These are phyloP conservation scores for Gastrophryne carolinensis DNA, from an alignment of 2,797 vertebrate genomes.

Conservation along the genomic window DNA sequence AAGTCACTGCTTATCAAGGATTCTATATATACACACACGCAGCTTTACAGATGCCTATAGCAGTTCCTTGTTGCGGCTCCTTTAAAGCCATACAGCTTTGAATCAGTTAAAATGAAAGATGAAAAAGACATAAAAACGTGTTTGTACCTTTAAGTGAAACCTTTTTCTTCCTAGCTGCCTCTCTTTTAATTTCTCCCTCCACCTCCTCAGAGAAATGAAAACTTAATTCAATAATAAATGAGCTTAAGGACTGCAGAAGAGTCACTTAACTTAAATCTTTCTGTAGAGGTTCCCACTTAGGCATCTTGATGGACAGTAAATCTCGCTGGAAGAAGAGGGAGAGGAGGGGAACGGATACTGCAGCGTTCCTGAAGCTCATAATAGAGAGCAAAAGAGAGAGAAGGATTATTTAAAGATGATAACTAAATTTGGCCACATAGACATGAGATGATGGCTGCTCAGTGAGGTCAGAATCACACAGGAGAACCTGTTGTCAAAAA, in stretches of 20 bases:
- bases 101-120: background rate
- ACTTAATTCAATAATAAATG: slow-evolving; percentile 86
- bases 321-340: slow-evolving; percentile 63
- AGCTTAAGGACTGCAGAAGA: slow-evolving; percentile 75
- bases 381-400: background rate
- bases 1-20: background rate
- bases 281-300: slow-evolving; percentile 83
- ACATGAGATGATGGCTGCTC: no score
- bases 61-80: background rate
- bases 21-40: background rate
- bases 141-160: slow-evolving; percentile 1
- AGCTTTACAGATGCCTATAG: background rate
- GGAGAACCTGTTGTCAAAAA: no score
- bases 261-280: slow-evolving; percentile 87
- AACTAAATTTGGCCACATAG: background rate
- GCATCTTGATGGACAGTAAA: slow-evolving; percentile 81
- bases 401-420: slow-evolving; percentile 10
- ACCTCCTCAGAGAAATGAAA: slow-evolving; percentile 69
- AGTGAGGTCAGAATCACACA: no score
- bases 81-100: background rate
- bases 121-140: slow-evolving; percentile 9
- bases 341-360: slow-evolving; percentile 66
- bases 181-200: slow-evolving; percentile 38
- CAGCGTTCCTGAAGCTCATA: slow-evolving; percentile 68
- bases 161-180: background rate